These are phyloP conservation scores for Saiga tatarica DNA, from an alignment of 2,113 vertebrate species.

Conservation along the genomic window DNA sequence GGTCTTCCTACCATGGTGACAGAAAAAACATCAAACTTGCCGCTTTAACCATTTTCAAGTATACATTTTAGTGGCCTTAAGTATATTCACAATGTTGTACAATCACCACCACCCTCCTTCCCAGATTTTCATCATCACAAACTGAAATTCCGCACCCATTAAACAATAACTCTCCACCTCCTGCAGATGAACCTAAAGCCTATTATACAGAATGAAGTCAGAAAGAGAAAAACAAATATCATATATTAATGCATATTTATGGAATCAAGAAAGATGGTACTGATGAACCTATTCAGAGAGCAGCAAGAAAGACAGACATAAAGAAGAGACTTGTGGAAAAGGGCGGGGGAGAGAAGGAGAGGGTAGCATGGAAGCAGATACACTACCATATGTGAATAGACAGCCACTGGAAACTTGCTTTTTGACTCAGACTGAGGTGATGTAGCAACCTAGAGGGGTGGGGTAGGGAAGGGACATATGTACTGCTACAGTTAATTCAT, in stretches of 20 bases:
- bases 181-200: background rate
- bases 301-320: background rate
- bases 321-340: background rate
- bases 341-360: background rate
- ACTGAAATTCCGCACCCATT: background rate
- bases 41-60: background rate
- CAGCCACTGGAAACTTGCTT: background rate
- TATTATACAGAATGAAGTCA: background rate
- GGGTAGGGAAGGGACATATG: background rate
- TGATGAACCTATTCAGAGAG: background rate
- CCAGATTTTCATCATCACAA: background rate
- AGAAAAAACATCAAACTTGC: background rate
- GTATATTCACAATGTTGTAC: background rate
- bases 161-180: background rate
- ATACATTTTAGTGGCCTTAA: background rate
- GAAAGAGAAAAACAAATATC: background rate
- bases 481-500: background rate
- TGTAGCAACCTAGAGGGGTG: background rate
- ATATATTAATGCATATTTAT: background rate
- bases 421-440: background rate
- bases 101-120: background rate
- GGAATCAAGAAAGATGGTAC: background rate
- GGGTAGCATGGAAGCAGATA: background rate
- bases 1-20: background rate
- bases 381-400: background rate